Conservation (phyloP, 2,888 invertebrate genomes). For the Zonitis immaculata region DNA sequence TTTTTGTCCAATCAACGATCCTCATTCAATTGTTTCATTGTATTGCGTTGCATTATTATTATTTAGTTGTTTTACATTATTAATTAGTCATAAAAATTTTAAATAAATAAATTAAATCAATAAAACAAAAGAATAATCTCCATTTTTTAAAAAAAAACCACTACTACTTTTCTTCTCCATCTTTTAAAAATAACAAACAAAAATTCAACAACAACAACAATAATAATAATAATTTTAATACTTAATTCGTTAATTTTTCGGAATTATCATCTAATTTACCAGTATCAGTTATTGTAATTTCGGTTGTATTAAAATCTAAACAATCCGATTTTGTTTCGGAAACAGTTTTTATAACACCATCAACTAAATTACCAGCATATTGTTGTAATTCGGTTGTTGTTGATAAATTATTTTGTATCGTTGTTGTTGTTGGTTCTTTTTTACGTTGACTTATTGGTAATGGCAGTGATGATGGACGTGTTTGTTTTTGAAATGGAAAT, state of each 20-base stretch:
- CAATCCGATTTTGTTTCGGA: constrained; percentile 36
- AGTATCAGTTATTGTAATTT: constrained; percentile 36
- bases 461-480: constrained; percentile 46
- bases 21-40: too few relatives aligned
- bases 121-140: too few relatives aligned
- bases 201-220: neutral
- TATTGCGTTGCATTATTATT: too few relatives aligned
- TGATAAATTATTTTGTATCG: constrained; percentile 26
- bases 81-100: too few relatives aligned
- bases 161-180: too few relatives aligned
- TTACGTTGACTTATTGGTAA: constrained; percentile 42
- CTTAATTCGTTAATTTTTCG: neutral
- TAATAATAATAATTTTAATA: neutral
- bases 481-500: constrained; percentile 47
- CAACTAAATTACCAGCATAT: constrained; percentile 47
- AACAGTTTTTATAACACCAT: constrained; percentile 46
- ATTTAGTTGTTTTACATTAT: too few relatives aligned
- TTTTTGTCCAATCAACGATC: too few relatives aligned
- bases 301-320: constrained; percentile 26
- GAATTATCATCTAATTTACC: constrained; percentile 14
- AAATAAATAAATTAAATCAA: too few relatives aligned
- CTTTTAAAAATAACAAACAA: neutral
- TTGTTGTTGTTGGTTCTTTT: too few relatives aligned
- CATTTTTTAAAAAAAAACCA: too few relatives aligned
- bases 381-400: constrained; percentile 39